A percentile compares a stretch with the other conserved stretches of the same genome.
These are phyloP conservation scores for Scortum barcoo DNA, from an alignment of 2,113 vertebrate genomes.

Conservation along the genomic window DNA sequence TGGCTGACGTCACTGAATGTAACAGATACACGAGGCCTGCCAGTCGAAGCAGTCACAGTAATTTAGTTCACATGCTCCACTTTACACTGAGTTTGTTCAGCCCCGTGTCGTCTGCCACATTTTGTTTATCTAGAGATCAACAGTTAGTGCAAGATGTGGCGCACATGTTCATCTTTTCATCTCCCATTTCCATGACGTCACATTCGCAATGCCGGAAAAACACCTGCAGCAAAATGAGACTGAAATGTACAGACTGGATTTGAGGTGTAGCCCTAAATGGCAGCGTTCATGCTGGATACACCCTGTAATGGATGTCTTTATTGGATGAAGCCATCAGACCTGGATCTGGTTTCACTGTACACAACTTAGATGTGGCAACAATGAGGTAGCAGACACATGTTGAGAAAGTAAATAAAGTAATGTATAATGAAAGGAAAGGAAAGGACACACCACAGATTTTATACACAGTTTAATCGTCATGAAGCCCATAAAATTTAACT, in stretches of 20 bases:
- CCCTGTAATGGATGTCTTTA: not conserved
- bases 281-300: not conserved
- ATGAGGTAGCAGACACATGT: not conserved
- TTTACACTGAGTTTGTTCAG: conserved; percentile 25
- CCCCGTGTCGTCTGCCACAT: not conserved
- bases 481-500: not conserved
- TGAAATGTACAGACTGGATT: not conserved
- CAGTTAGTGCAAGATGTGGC: conserved; percentile 5
- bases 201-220: conserved; percentile 1
- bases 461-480: not conserved
- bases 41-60: conserved; percentile 39
- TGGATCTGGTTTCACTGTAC: not conserved
- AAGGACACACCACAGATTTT: no score
- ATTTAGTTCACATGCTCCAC: conserved; percentile 38
- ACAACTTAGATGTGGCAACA: no score
- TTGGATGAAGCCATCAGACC: not conserved
- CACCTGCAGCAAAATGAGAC: not conserved
- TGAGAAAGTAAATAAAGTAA: no score
- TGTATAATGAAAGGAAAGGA: no score
- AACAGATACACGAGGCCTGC: conserved; percentile 56
- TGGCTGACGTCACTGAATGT: conserved; percentile 60
- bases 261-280: not conserved
- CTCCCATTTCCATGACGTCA: not conserved
- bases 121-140: conserved; percentile 11
- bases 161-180: not conserved